A percentile compares a stretch with the other conserved stretches of the same genome.
These are phyloP conservation scores for Seriola aureovittata DNA, from an alignment of 2,113 vertebrate species.

Conservation along the genomic window DNA sequence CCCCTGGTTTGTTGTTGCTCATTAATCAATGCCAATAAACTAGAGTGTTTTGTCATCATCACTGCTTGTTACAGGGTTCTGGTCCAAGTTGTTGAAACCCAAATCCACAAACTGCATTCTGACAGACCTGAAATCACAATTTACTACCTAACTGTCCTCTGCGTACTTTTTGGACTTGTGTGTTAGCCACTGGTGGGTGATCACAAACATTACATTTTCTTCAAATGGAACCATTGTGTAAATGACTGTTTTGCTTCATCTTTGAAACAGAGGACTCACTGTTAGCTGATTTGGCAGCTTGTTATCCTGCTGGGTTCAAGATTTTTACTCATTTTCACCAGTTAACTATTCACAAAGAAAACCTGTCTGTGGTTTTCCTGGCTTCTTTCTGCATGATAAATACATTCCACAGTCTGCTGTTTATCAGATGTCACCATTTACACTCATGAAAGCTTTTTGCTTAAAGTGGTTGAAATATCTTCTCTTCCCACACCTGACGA, in stretches of 20 bases:
- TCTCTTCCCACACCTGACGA: not conserved
- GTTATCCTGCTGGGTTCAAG: too few species aligned
- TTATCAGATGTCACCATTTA: not conserved
- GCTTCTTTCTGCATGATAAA: not conserved
- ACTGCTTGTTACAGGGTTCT: slow-evolving; percentile 8
- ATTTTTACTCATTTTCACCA: too few species aligned
- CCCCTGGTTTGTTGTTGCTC: slow-evolving; percentile 54
- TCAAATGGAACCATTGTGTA: too few species aligned
- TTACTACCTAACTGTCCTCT: not conserved
- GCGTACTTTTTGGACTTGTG: too few species aligned
- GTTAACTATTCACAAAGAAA: too few species aligned
- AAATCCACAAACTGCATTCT: slow-evolving; percentile 15
- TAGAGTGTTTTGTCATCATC: slow-evolving; percentile 50
- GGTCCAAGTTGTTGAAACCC: not conserved
- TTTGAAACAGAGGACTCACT: too few species aligned
- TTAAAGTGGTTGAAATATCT: not conserved
- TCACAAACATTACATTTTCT: too few species aligned
- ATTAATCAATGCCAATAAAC: slow-evolving; percentile 58
- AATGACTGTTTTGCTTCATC: too few species aligned
- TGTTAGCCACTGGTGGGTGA: too few species aligned
- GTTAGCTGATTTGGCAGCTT: too few species aligned
- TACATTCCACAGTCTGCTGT: not conserved
- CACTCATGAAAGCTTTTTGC: not conserved
- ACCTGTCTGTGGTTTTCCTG: not conserved
- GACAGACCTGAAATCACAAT: not conserved